Conservation (phyloP, 2,113 vertebrate species). For the Petaurus breviceps region DNA sequence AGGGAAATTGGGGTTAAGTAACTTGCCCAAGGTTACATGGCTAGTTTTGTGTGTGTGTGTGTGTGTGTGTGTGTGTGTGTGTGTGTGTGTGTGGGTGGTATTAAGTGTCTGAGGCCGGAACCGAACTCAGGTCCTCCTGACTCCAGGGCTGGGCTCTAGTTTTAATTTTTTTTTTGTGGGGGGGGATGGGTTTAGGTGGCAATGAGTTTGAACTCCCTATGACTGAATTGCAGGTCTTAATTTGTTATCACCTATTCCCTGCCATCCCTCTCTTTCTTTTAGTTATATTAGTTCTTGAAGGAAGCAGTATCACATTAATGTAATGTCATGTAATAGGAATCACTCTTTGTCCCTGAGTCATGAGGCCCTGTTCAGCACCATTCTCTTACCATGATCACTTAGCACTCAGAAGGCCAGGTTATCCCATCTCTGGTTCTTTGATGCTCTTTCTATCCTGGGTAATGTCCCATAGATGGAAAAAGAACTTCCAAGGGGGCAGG, state of each 20-base stretch:
- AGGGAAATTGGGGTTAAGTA: too few species aligned
- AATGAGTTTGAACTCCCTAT: not conserved
- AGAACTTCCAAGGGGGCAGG: not conserved
- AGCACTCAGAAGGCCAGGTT: not conserved
- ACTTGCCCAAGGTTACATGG: too few species aligned
- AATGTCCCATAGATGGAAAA: not conserved
- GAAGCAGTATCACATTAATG: too few species aligned
- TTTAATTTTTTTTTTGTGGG: not conserved
- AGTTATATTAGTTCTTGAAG: too few species aligned
- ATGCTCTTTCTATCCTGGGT: not conserved
- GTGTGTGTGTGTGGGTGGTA: too few species aligned
- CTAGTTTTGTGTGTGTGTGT: too few species aligned
- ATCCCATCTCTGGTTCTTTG: not conserved
- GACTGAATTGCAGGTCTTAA: not conserved
- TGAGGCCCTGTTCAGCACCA: not conserved
- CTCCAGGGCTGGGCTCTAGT: too few species aligned
- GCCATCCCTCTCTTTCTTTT: not conserved
- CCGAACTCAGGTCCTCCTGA: too few species aligned
- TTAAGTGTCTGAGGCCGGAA: too few species aligned
- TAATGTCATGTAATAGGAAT: not conserved
- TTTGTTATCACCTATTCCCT: not conserved
- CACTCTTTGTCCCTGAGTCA: too few species aligned
- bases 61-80: too few species aligned
- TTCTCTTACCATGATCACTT: not conserved
- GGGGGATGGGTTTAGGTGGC: too few species aligned